These are phyloP conservation scores for Coendou prehensilis DNA, from an alignment of 2,797 vertebrate species.

Conservation along the genomic window DNA sequence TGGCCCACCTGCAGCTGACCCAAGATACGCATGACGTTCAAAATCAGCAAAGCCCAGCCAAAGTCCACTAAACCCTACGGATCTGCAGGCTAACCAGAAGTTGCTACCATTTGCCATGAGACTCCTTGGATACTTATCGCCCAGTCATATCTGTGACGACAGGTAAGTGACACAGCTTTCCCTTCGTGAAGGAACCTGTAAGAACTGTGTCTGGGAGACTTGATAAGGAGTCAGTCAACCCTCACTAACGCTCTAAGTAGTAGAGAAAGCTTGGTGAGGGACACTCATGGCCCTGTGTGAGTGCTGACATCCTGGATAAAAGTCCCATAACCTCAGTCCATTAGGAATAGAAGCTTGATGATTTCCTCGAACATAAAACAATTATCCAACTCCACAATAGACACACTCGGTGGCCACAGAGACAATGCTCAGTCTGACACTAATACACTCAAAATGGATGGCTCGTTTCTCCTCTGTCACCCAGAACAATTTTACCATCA, in stretches of 20 bases:
- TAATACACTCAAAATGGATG: slow-evolving; percentile 47
- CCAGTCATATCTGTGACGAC: neutral
- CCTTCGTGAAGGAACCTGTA: neutral
- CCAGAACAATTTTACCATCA: slow-evolving; percentile 72
- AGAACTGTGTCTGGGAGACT: neutral
- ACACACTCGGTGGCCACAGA: neutral
- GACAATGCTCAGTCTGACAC: slow-evolving; percentile 16
- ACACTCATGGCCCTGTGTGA: neutral
- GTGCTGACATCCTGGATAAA: neutral
- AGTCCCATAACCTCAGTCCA: neutral
- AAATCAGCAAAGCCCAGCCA: neutral
- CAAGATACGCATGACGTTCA: neutral
- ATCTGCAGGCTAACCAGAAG: slow-evolving; percentile 5
- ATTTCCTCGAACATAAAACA: slow-evolving; percentile 54
- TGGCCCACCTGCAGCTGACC: neutral
- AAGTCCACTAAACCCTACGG: neutral
- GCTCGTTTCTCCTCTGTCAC: slow-evolving; percentile 74
- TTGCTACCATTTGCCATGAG: neutral
- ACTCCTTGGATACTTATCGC: neutral
- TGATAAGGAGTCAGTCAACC: neutral
- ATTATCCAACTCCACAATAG: slow-evolving; percentile 59
- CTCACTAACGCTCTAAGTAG: neutral
- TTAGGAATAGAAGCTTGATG: slow-evolving; percentile 39
- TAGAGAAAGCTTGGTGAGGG: neutral
- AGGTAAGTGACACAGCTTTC: neutral